Percentiles rank a stretch among this genome's conserved stretches.
phyloP scores from a whole-genome alignment of 2,888 invertebrate genomes.

The Sminthurinus aureus region DNA sequence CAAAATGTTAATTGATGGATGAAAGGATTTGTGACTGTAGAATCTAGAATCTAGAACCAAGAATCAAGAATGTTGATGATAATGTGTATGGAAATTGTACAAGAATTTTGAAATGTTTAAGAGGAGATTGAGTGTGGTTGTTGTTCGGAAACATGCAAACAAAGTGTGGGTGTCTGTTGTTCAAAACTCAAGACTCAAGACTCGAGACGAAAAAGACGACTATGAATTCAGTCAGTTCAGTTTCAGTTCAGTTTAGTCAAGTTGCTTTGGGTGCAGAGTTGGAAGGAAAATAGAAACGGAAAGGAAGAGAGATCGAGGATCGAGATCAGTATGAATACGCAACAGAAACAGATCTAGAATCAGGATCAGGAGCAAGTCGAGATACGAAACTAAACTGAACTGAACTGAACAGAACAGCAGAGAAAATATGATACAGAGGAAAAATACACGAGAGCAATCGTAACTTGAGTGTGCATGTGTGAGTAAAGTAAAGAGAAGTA shows the following conservation, averaged over 20 bases:
- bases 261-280: neutral
- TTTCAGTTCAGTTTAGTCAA: neutral
- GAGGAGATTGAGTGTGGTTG: conserved; percentile 37
- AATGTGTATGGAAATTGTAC: neutral
- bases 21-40: neutral
- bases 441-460: neutral
- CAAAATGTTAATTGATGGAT: neutral
- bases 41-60: too few relatives aligned
- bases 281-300: neutral
- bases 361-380: neutral
- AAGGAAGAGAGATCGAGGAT: neutral
- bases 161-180: conserved; percentile 35
- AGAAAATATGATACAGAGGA: conserved; percentile 38
- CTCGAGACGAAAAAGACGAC: neutral
- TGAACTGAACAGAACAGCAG: conserved; percentile 55
- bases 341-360: neutral
- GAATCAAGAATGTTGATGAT: neutral
- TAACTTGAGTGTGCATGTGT: conserved; percentile 31
- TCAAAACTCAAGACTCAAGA: neutral
- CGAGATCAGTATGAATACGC: neutral
- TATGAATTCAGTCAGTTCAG: conserved; percentile 16
- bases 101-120: conserved; percentile 11
- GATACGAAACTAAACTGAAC: neutral
- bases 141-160: conserved; percentile 36
- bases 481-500: conserved; percentile 56